Base-by-base conservation (phyloP, 2,888 invertebrate genomes). In the Lymantria monacha region DNA sequence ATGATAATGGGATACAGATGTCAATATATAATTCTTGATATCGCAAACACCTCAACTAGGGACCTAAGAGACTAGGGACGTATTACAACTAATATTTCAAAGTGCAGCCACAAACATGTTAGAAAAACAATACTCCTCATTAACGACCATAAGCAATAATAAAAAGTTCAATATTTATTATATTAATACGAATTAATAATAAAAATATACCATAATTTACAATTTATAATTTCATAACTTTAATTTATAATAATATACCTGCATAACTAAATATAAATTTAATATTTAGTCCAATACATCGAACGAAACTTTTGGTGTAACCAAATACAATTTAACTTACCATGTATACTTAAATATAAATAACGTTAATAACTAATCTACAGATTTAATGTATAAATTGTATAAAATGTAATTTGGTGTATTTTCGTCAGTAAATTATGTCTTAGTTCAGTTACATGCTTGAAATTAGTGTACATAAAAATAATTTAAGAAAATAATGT, bases 401-500 rank as follows among this genome's bases (percentile, higher is more conserved):
- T 46, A 31, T 13, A 46, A 36, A 30, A 44, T 37, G 37, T 46
- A 37, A n/a, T 8, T 12, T 22, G 1, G 12, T n/a, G n/a, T 12
- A n/a, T n/a, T 38, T 11, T 11, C 8, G 12, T 38, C 7, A 8
- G 8, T 13, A 38, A 12, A 3, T 12, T n/a, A 7, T n/a, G 8
- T 38, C 11, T 38, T 12, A 38, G n/a, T 1, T n/a, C n/a, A n/a
- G 38, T 8, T 38, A 38, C 3, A 38, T 38, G 38, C 13, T n/a
- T 38, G 9, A 5, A 38, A n/a, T 12, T 38, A 38, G 12, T 13
- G 38, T 51, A 51, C 7, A 33, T 33, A 33, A 2, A 33, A 10
- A 33, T 55, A 57, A 30, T 14, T 22, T 57, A 61, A 56, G 54
- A 46, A 50, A 59, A 51, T 60, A 66, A 71, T 63, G 73, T 79